phyloP scores from a whole-genome alignment of 2,797 vertebrate genomes.

The Lepus townsendii region DNA sequence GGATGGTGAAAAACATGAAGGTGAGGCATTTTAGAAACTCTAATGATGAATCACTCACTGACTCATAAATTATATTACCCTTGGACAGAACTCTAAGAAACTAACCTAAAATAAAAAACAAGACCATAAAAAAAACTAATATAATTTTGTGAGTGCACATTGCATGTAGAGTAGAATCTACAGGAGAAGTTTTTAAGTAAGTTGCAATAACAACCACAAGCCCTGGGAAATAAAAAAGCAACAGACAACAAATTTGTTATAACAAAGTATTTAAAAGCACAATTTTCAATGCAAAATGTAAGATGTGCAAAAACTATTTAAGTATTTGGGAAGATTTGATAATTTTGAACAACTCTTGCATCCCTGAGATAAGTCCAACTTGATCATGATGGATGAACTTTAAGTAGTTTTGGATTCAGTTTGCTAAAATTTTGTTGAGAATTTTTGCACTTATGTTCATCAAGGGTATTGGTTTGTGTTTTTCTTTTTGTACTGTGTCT shows the following conservation, averaged over 20 bases:
- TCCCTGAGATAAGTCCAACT: too few species aligned
- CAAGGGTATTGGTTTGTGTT: too few species aligned
- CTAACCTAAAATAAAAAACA: constrained; percentile 28
- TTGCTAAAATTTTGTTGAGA: too few species aligned
- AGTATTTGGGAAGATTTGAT: too few species aligned
- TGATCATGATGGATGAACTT: too few species aligned
- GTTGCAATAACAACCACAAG: neutral
- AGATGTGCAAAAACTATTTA: neutral
- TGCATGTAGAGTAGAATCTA: neutral
- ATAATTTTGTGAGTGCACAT: neutral
- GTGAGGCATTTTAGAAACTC: neutral
- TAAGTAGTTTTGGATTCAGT: too few species aligned
- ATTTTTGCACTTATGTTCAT: too few species aligned
- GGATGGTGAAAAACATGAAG: neutral
- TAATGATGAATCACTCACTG: neutral
- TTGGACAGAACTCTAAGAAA: neutral
- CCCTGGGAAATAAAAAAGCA: neutral
- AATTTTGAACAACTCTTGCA: too few species aligned
- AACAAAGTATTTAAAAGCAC: neutral
- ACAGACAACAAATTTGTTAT: neutral
- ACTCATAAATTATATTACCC: neutral
- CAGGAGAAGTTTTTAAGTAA: neutral
- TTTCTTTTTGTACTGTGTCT: too few species aligned
- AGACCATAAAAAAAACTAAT: neutral
- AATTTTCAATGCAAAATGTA: neutral